Percentiles rank a stretch among this genome's conserved stretches.
These are phyloP conservation scores for Emberiza fucata DNA, from an alignment of 2,113 vertebrate species.

Conservation along the genomic window DNA sequence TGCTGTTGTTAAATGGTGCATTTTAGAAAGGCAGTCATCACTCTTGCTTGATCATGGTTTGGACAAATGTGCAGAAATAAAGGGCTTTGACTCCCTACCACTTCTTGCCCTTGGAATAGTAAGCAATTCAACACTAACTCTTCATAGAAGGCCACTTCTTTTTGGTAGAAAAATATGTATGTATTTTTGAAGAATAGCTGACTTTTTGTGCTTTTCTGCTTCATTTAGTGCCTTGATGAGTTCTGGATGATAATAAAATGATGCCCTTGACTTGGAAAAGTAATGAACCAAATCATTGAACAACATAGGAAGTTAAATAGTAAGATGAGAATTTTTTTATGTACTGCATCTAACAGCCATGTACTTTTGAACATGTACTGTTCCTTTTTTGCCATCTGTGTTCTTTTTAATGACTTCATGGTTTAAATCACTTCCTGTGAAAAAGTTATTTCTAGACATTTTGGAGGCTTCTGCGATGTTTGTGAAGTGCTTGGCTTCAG, in stretches of 20 bases:
- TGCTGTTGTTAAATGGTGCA: background rate
- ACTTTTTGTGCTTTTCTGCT: background rate
- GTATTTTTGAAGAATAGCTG: background rate
- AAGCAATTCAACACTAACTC: background rate
- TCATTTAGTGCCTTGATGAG: background rate
- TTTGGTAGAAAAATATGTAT: background rate
- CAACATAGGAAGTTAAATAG: background rate
- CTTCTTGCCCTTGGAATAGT: background rate
- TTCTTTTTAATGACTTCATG: background rate
- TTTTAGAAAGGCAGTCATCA: background rate
- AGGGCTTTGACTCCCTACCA: background rate
- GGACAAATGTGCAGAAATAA: background rate
- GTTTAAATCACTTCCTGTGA: background rate
- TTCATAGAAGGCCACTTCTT: background rate
- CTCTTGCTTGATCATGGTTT: background rate
- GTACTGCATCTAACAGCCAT: background rate
- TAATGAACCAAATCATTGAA: background rate
- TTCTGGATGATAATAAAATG: background rate
- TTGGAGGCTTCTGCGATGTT: background rate
- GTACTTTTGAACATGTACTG: background rate
- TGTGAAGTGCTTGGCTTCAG: background rate
- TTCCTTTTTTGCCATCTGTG: background rate
- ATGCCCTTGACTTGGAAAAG: background rate
- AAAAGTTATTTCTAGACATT: background rate
- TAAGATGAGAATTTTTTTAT: background rate